phyloP scores from a whole-genome alignment of 2,888 invertebrate genomes.

The Phytoseiulus persimilis region DNA sequence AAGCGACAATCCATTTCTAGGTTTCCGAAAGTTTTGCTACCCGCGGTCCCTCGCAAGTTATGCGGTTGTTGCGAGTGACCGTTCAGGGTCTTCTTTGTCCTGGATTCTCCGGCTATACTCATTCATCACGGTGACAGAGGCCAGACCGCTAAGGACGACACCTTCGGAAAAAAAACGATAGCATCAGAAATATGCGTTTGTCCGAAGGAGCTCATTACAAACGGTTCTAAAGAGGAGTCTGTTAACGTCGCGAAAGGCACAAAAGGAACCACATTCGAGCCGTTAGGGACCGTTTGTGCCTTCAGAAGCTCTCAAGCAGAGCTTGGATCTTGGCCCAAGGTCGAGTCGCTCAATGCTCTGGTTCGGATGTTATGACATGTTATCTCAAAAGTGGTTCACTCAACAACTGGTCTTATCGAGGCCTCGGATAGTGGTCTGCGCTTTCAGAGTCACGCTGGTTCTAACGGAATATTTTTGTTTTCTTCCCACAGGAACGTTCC shows the following conservation, averaged over 20 bases:
- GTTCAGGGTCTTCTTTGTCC: neutral
- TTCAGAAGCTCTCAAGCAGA: neutral
- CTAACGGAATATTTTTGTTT: no score
- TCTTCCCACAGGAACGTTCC: conserved; percentile 63
- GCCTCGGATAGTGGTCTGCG: neutral
- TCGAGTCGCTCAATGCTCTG: neutral
- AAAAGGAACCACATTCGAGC: neutral
- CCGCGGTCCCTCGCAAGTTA: neutral
- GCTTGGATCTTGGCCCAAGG: neutral
- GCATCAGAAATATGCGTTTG: neutral
- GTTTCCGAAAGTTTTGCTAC: neutral
- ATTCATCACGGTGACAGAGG: neutral
- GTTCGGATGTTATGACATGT: no score
- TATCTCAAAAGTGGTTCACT: no score
- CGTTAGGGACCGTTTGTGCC: neutral
- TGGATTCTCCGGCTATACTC: neutral
- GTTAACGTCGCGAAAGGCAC: neutral
- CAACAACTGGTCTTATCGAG: no score
- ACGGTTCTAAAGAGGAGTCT: neutral
- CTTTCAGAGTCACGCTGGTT: neutral
- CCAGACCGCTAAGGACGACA: neutral
- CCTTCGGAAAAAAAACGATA: neutral
- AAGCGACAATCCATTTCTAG: neutral
- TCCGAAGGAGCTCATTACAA: neutral
- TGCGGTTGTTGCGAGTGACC: neutral